Evolutionary conservation across 2,888 invertebrate genomes (phyloP).

Genomic region (Drosophila austrosaltans): DNA sequence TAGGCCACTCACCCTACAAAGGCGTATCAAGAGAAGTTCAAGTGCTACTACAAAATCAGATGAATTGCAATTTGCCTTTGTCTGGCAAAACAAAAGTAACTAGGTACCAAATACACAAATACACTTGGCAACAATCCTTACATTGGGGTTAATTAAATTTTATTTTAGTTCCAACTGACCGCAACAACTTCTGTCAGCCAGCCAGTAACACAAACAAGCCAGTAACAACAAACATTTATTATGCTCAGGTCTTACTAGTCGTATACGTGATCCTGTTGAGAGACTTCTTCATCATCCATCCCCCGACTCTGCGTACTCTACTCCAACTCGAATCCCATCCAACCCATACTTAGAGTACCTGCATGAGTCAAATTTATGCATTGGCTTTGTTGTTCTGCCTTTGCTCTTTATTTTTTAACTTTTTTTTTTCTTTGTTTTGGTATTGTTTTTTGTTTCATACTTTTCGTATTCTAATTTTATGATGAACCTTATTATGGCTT

Average conservation of each 20-base stretch:
- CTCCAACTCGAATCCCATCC: background rate
- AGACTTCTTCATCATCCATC: conserved; percentile 7
- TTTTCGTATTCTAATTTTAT: conserved; percentile 50
- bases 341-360: background rate
- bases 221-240: conserved; percentile 20
- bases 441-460: conserved; percentile 28
- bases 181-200: conserved; percentile 11
- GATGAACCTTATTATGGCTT: conserved; percentile 55
- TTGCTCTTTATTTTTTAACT: background rate
- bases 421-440: conserved; percentile 11
- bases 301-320: background rate
- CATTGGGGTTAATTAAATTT: conserved; percentile 59
- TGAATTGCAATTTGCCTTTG: conserved; percentile 15
- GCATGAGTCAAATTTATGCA: conserved; percentile 19
- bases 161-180: conserved; percentile 41
- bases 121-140: conserved; percentile 21
- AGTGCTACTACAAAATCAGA: background rate
- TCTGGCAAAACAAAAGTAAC: conserved; percentile 10
- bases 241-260: conserved; percentile 17
- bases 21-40: background rate
- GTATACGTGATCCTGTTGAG: conserved; percentile 48
- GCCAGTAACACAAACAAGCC: conserved; percentile 2
- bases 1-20: background rate
- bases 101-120: conserved; percentile 7
- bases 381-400: conserved; percentile 16